Percentiles rank a stretch among this genome's conserved stretches.
phyloP scores from a whole-genome alignment of 2,888 invertebrate species.

The Stomorhina lunata region DNA sequence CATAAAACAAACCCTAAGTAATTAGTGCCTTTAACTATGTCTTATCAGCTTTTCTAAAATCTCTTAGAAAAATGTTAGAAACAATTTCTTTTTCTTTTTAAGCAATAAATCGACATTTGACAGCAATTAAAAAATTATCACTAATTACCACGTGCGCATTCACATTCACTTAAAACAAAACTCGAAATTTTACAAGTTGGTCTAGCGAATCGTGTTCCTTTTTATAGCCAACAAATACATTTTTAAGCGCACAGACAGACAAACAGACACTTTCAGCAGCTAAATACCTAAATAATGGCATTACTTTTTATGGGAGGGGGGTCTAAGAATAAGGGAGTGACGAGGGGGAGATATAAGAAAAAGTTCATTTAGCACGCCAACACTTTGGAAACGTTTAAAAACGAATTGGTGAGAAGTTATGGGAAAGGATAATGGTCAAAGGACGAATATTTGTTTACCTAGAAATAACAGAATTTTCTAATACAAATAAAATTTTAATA shows the following conservation, averaged over 20 bases:
- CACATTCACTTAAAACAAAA: constrained; percentile 68
- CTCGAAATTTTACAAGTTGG: constrained; percentile 36
- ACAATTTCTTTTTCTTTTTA: not conserved
- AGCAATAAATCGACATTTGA: constrained; percentile 77
- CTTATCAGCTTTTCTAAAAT: constrained; percentile 47
- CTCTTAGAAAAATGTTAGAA: constrained; percentile 10
- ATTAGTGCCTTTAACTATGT: constrained; percentile 21
- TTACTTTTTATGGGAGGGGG: not conserved
- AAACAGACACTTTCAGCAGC: constrained; percentile 16
- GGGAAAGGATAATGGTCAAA: not conserved
- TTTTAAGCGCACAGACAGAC: constrained; percentile 21
- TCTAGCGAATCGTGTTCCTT: constrained; percentile 41
- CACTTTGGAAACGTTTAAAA: constrained; percentile 19
- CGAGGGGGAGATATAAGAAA: constrained; percentile 11
- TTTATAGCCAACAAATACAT: constrained; percentile 8
- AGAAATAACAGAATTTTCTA: too few relatives aligned
- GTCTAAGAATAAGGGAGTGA: not conserved
- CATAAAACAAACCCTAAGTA: constrained; percentile 10
- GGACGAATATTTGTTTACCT: too few relatives aligned
- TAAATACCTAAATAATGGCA: constrained; percentile 37
- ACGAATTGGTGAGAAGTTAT: not conserved
- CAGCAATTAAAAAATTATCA: constrained; percentile 78
- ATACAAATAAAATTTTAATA: too few relatives aligned
- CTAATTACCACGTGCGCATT: constrained; percentile 76
- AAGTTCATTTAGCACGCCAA: constrained; percentile 59